Base-by-base conservation (phyloP, 92 coral and sea anemone species). In the Porites divaricata region DNA sequence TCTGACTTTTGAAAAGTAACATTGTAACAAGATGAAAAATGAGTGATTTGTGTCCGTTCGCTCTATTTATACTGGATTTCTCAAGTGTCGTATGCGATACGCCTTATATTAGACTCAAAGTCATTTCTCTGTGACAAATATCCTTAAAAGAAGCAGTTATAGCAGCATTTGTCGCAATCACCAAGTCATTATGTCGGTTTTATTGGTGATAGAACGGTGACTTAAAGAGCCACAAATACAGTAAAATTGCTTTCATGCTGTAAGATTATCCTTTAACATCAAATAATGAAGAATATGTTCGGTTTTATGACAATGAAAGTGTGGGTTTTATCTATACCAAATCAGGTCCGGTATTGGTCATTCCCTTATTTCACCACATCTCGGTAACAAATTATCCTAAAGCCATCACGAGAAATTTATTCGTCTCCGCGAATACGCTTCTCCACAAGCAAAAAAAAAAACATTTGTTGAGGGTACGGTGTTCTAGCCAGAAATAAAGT, bases 91-190 rank as follows among this genome's bases (percentile, higher is more conserved):
- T 74, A 71, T 81, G 86, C 63, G 77, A 64, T 84, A 84, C 75
- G 81, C 57, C 62, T 75, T 66, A 84, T 84, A 84, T 84, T 84
- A 84, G 88, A 75, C 82, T 84, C 83, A 68, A 23, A 67, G 74
- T 75, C 82, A 84, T 79, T 91, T 91, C 89, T 85, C 74, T 85
- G 71, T 91, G 95, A 91, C 95, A 88, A 91, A 91, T 91, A 89
- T 88, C 95, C 89, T 87, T 81, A 88, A 90, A 91, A 91, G 87
- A 85, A 91, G 95, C 90, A 88, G 92, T 91, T 91, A 80, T 81
- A 88, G 81, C 90, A 91, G 92, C 88, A 91, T 88, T 84, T 88
- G 87, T 81, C 76, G 95, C 90, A 91, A 91, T 91, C 90, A 91
- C 88, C 83, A 19, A 71, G 95, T 91, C 90, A 88, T 91, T 91